Evolutionary conservation across 2,113 vertebrate species (phyloP), one percentile per base, ranked within the genome.

Genomic region (Calidris pugnax): DNA sequence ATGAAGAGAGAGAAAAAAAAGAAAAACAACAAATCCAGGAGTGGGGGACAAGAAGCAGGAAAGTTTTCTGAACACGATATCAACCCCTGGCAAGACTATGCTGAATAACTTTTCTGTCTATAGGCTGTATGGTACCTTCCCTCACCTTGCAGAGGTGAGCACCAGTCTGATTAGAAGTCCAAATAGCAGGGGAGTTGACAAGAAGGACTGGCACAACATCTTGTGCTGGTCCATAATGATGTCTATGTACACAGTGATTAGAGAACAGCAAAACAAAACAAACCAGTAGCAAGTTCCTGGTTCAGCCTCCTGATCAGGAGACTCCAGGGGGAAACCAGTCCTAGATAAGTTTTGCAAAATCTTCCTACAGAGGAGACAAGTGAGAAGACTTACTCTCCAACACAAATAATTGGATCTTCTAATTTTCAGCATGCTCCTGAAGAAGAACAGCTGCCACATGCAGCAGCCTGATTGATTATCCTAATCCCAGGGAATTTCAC

Each of bases 281-380:
- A 48, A 89, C 47, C 1, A 0, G 43, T 32, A 67, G 6, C 7
- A 10, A 56, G 7, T 41, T 5, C 33, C 60, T 59, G 5, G 4
- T 47, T 69, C 59, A 64, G 26, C 20, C 17, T 56, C 28, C 39
- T 51, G 35, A 27, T 35, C 12, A 21, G 18, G 24, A 87, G 10
- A 30, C 21, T 90, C 24, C 18, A 39, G 33, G 4, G 3, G 14
- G 7, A 90, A 88, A 72, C 1, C 6, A 35, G 21, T 16, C n/a
- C 24, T 15, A 23, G n/a, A 1, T 7, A 18, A 84, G 18, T 47
- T 81, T 57, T 43, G 21, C 5, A 62, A 93, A 94, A 74, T 14
- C 5, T 75, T 26, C 53, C 10, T 23, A 19, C 12, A 76, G 24
- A 43, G 19, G 30, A 83, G 39, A 69, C 7, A 66, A 51, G 24